Base-by-base conservation (phyloP, 1,140 invertebrate genomes). In the Lepidurus couesii region DNA sequence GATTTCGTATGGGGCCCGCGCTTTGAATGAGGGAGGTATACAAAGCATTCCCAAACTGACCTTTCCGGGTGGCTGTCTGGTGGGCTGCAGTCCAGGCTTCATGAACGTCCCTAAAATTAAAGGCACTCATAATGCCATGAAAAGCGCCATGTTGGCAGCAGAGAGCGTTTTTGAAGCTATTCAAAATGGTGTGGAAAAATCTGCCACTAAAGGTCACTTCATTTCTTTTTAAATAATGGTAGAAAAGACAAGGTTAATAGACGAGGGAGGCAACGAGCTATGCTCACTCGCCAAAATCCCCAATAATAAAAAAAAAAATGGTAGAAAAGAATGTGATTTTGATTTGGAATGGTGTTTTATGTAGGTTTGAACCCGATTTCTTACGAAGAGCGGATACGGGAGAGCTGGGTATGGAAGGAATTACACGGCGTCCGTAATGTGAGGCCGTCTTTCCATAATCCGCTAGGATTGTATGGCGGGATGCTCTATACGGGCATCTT, bases 121-220 rank as follows among this genome's bases (percentile, higher is more conserved):
- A 87, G 97, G 98, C 80, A 98, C 95, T 1, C 97, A 99, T 84
- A 97, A 95, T 85, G 97, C 97, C 13, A 98, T 99, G 95, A 98
- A 98, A 87, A 97, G 94, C 85, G 97, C 95, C 65, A 97, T 98
- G 90, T 81, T 99, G 26, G 98, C 97, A 7, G 97, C 97, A 0
- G 98, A 99, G 86, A 90, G 92, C 82, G 92, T 92, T 0, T 91
- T 94, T 83, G 94, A 98, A 80, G 87, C 90, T 24, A 89, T 95
- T 76, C 83, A 88, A 78, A 76, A 82, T 84, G 82, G 84, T 80
- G 81, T 84, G 21, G 81, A 83, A 24, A 75, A 79, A 26, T 65
- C 53, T 1, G 53, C 53, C 21, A 65, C 53, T 13, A 65, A 65
- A 16, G 53, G 53, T 65, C 16, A 65, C 6, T 47, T 4, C 4